Base-by-base conservation (phyloP, 2,888 invertebrate species). In the Rapana venosa region DNA sequence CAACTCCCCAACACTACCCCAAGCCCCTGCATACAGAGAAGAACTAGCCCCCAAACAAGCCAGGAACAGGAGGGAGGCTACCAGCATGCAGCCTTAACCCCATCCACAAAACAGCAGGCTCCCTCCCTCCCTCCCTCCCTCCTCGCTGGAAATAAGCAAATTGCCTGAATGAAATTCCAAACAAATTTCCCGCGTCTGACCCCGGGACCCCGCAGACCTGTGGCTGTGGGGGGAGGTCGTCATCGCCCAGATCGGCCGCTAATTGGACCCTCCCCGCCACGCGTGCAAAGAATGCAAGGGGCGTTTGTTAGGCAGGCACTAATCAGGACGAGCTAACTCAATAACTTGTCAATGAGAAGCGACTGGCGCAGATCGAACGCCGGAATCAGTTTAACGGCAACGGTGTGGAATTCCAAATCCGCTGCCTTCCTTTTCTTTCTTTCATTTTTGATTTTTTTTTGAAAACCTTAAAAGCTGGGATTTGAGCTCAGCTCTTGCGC, bases 281-380 rank as follows among this genome's bases (percentile, higher is more conserved):
- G 84, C 88, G 88, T 88, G 88, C 88, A 66, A 70, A 35, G 88
- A 88, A 88, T 88, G 88, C 81, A 20, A 58, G 84, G 26, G 36
- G 84, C 70, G 88, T 88, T 88, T 83, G 88, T 88, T 88, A 88
- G 88, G 88, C 88, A 84, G 84, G 88, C 88, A 30, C 26, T 88
- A 88, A 88, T 83, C 26, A 88, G 84, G 36, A 88, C 70, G 70
- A 66, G 88, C 61, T 88, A 88, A 88, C 83, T 88, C 88, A 88
- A 88, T 88, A 88, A 88, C 88, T 84, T 58, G 88, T 84, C 88
- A 84, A 88, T 88, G 88, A 88, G 88, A 88, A 70, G 84, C 56
- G 26, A 22, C 83, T 22, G n/a, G n/a, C 84, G n/a, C 70, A 35
- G 61, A 61, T 88, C 70, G 88, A 88, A 83, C 61, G 17, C 30